These are phyloP conservation scores for Choristoneura fumiferana DNA, from an alignment of 1,140 invertebrate species.

Conservation along the genomic window DNA sequence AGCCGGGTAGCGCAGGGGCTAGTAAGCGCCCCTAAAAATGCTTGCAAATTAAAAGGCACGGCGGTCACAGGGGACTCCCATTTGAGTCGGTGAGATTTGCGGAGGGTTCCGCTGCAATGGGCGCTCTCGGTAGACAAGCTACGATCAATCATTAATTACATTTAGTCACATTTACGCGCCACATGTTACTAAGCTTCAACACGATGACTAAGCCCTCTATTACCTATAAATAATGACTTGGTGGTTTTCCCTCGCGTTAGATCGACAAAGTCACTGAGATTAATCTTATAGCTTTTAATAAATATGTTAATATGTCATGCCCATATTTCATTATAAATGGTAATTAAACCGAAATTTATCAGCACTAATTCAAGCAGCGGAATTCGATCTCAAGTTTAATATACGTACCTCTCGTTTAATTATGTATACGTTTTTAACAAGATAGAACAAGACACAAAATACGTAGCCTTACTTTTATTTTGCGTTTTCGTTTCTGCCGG, in stretches of 20 bases:
- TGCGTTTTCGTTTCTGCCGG: no score
- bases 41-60: conserved; percentile 73
- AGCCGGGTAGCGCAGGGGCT: conserved; percentile 4
- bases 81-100: conserved; percentile 67
- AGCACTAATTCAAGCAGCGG: no score
- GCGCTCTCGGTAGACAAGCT: conserved; percentile 43
- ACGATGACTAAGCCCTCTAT: conserved; percentile 22
- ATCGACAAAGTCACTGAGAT: conserved; percentile 1
- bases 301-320: conserved; percentile 9
- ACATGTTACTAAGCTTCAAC: conserved; percentile 51
- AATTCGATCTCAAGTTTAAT: no score
- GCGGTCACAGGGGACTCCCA: conserved; percentile 50
- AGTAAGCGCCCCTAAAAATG: conserved; percentile 52
- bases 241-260: conserved; percentile 2
- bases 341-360: no score
- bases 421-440: no score
- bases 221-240: conserved; percentile 15
- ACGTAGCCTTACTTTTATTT: no score
- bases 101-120: conserved; percentile 46
- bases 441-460: no score
- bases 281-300: conserved; percentile 6
- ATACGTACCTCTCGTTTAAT: no score
- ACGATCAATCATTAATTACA: conserved; percentile 76
- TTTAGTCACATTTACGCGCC: conserved; percentile 69
- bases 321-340: no score